Base-by-base conservation (phyloP, 2,888 invertebrate genomes). In the Melinaea menophilus region DNA sequence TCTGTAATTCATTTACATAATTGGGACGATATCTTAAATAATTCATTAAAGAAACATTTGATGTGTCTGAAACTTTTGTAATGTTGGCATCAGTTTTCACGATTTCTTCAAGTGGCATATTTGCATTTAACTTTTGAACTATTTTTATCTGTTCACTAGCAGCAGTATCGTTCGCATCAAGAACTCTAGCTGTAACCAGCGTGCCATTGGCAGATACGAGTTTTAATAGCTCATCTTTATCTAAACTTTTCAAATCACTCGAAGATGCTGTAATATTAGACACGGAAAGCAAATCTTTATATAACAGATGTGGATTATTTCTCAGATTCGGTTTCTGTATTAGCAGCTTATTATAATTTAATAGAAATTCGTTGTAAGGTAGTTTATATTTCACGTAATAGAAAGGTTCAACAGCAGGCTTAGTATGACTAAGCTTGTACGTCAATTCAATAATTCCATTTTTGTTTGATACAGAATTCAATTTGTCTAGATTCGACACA, bases 351-450 rank as follows among this genome's bases (percentile, higher is more conserved):
- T 76, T 69, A 33, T 79, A 63, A 34, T 75, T 78, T 0, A 70
- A 62, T 12, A 83, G 56, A 58, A 85, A 85, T 0, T 69, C 70
- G 5, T 69, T 48, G 57, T 82, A 82, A 9, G 86, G 85, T 22
- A 87, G 66, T 64, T 75, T 78, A 58, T 85, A 87, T 74, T 86
- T 86, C 0, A 86, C 80, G 63, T 80, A 85, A 69, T 82, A 83
- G 7, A 76, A 72, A 2, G 85, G 82, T 48, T 81, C 78, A 51
- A 82, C 79, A 45, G 78, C 63, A 0, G 81, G 79, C 4, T 75
- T 72, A 2, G 80, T 79, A 47, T 73, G 75, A 70, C 80, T 82
- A 0, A 88, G 62, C 62, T 79, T 71, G 69, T 85, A 88, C 3
- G 85, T 86, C 51, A 88, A 68, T 72, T 87, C 87, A 56, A 87